Conservation (phyloP, 2,888 invertebrate genomes). For the Callinectes sapidus region DNA sequence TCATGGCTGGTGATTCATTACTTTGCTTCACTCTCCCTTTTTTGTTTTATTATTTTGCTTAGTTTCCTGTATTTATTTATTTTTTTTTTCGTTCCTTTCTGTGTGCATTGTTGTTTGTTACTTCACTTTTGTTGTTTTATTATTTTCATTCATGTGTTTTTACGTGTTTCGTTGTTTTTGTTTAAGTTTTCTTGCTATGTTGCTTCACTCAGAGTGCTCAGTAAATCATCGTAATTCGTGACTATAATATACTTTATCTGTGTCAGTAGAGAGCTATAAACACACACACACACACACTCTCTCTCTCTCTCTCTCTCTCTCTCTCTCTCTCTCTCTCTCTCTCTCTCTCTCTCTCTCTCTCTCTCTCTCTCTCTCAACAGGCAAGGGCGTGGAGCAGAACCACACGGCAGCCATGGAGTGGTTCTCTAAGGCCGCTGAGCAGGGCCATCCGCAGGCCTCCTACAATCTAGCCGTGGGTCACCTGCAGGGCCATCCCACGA, state of each 20-base stretch:
- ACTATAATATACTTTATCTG: too few species aligned
- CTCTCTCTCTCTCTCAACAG: conserved; percentile 60
- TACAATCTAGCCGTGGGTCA: conserved; percentile 79
- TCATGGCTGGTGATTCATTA: neutral
- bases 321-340: neutral
- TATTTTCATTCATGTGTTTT: neutral
- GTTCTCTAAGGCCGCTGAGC: conserved; percentile 78
- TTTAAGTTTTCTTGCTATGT: neutral
- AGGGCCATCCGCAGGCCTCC: conserved; percentile 78
- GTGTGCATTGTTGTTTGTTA: neutral
- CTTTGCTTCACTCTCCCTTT: neutral
- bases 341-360: neutral
- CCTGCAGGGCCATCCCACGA: conserved; percentile 75
- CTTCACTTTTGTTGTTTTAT: neutral
- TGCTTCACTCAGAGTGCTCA: neutral
- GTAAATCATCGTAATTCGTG: too few species aligned
- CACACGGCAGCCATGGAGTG: conserved; percentile 77
- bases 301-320: neutral
- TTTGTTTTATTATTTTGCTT: neutral
- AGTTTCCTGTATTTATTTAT: neutral
- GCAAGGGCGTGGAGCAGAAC: conserved; percentile 76
- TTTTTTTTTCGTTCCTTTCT: neutral
- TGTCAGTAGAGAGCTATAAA: too few species aligned
- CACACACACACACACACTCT: neutral
- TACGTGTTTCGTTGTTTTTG: neutral